Percentiles rank a stretch among this genome's conserved stretches.
These are phyloP conservation scores for Calephelis perditalis DNA, from an alignment of 2,888 invertebrate genomes.

Conservation along the genomic window DNA sequence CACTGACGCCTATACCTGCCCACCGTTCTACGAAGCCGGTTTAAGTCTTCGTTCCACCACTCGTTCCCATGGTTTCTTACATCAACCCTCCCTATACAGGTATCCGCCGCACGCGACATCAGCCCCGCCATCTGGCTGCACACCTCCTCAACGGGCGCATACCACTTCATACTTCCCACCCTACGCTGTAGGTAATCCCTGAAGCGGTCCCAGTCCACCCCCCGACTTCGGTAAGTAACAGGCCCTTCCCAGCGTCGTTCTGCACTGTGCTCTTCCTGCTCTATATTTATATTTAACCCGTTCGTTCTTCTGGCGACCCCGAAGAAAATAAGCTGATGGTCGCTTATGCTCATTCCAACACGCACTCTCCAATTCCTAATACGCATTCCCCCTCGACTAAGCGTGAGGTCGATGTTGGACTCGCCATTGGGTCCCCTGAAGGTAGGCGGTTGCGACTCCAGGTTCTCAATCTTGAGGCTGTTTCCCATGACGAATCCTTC, in stretches of 20 bases:
- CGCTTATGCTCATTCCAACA: neutral
- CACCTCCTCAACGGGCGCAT: too few species aligned
- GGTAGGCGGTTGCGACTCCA: neutral
- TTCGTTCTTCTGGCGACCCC: neutral
- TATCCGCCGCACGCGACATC: neutral
- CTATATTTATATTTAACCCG: too few species aligned
- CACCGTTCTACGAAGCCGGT: too few species aligned
- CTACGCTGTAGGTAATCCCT: neutral
- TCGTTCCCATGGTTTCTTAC: too few species aligned
- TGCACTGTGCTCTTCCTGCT: neutral
- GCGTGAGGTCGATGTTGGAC: neutral
- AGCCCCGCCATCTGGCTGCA: neutral
- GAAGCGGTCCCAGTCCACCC: neutral
- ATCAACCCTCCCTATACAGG: too few species aligned
- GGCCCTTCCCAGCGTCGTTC: neutral
- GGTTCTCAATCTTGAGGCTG: neutral
- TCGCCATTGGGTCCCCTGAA: neutral
- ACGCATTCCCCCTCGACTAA: neutral
- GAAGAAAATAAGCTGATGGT: neutral
- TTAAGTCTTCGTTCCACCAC: too few species aligned
- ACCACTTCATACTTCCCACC: too few species aligned
- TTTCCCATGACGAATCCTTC: neutral
- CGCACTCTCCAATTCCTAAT: neutral
- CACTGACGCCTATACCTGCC: too few species aligned
- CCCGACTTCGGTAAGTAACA: neutral